Evolutionary conservation across 2,797 vertebrate species (phyloP), one percentile per base, ranked within the genome.

Genomic region (Clarias platycephalus): DNA sequence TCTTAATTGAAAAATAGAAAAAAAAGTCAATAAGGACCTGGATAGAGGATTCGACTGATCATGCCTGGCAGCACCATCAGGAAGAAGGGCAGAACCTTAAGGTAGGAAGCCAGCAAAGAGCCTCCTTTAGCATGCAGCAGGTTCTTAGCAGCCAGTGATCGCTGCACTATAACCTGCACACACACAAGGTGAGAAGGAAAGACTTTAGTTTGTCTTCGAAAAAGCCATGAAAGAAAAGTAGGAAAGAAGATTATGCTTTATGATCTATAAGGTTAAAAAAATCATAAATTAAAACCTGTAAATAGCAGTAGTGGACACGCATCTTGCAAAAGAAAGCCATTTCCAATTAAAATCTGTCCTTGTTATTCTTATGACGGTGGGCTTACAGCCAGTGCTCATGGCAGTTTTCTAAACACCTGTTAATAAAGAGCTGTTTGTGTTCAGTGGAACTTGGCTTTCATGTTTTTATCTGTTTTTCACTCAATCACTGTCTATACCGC

Each of bases 91-190:
- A 99, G 88, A 81, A 98, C 90, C 90, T 99, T 99, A 80, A 99
- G 91, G 91, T 97, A 98, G 0, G 96, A 95, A 0, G 97, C 96
- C 91, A 99, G 85, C 89, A 99, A 89, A 7, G 98, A 98, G 34
- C 97, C 98, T 1, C 97, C 98, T 92, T 99, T 99, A 24, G 98
- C 98, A 0, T 99, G 98, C 24, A 96, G 95, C 82, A 98, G 93
- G 89, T 91, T 97, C 91, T 96, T 98, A 60, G 98, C 96, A 58
- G 98, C 95, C 37, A 99, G 91, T 0, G 96, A 97, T 86, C 98
- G 95, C 92, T 99, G 98, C 31, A 99, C 98, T 0, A 99, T 99
- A 87, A 99, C 98, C 98, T 99, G 90, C 85, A 92, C 87, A 88
- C 53, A 62, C 49, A n/a, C 6, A 77, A 31, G 26, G 4, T 12